Evolutionary conservation across 2,888 invertebrate genomes (phyloP), one percentile per base, ranked within the genome.

Genomic region (Monoplex corrugatus): DNA sequence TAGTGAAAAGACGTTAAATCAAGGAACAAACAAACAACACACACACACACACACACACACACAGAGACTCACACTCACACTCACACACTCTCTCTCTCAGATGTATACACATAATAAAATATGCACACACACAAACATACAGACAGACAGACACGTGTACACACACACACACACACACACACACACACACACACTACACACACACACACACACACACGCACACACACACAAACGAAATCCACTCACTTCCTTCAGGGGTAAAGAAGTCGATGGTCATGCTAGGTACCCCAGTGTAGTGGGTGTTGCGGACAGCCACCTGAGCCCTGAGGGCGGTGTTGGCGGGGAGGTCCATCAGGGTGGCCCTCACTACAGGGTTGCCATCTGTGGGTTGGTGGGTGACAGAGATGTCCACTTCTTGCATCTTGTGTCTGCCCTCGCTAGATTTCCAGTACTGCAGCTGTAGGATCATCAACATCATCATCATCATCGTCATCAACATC

Each of bases 391-490:
- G 88, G 28, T 28, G 1, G 90, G 93, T 91, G 1, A 93, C 87
- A 3, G 93, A 90, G 13, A 93, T 90, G 89, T 93, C 94, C 19
- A 94, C 93, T 84, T 94, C 93, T 38, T 93, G 92, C 92, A 92
- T 92, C 91, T 93, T 92, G 89, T 93, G 92, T 28, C 94, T 92
- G 32, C 94, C 94, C 92, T 97, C 97, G 90, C 97, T 97, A 86
- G 98, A 98, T 1, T 98, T 98, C 99, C 99, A 99, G 13, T 98
- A 99, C 96, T 98, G 98, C 90, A 99, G 98, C 97, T 97, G 93
- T 68, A 50, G 40, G n/a, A n/a, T n/a, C n/a, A n/a, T n/a, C n/a
- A n/a, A n/a, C n/a, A n/a, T n/a, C n/a, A n/a, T n/a, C n/a, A n/a
- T n/a, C n/a, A n/a, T n/a, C n/a, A n/a, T n/a, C n/a, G n/a, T n/a